Conservation (phyloP, 2,888 invertebrate genomes). For the Rhagium mordax region DNA sequence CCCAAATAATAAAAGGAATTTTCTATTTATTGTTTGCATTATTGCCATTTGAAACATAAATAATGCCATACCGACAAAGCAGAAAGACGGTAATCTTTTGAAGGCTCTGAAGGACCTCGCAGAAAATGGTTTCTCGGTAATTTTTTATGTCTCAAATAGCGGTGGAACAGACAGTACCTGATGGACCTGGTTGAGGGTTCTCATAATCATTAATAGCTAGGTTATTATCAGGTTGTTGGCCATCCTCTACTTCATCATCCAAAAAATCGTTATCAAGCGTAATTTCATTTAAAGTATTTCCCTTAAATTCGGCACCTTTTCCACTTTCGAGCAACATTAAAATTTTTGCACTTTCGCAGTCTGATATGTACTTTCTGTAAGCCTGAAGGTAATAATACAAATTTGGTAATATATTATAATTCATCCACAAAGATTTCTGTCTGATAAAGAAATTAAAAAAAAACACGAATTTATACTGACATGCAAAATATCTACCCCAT, state of each 20-base stretch:
- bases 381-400: not conserved
- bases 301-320: not conserved
- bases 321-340: not conserved
- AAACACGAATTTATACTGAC: no score
- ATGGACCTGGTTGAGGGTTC: not conserved
- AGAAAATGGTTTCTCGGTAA: no score
- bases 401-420: not conserved
- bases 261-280: not conserved
- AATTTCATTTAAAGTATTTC: not conserved
- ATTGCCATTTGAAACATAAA: no score
- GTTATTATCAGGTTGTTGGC: not conserved
- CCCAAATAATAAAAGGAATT: not conserved
- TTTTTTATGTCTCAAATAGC: no score
- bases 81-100: no score
- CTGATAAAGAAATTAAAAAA: no score
- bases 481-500: no score
- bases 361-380: not conserved
- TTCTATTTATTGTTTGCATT: no score
- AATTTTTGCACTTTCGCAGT: not conserved
- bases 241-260: not conserved
- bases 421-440: not conserved
- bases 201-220: not conserved
- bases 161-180: no score
- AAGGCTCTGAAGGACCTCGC: no score
- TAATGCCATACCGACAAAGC: no score